Conservation (phyloP, 2,888 invertebrate species). For the Tolmerus cingulatus region DNA sequence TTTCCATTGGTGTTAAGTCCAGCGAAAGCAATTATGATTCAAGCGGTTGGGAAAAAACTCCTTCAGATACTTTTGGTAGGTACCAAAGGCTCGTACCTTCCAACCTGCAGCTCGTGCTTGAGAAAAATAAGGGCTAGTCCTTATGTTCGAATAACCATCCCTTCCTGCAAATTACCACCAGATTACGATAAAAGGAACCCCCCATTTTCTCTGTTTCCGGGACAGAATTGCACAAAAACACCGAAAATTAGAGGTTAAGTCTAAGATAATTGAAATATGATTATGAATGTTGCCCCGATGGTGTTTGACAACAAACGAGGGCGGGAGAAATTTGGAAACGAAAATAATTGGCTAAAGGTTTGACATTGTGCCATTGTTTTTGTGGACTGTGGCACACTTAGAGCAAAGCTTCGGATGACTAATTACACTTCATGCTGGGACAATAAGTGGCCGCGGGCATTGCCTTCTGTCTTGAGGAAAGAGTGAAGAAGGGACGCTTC, state of each 20-base stretch:
- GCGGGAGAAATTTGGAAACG: neutral
- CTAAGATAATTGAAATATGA: constrained; percentile 33
- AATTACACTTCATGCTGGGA: neutral
- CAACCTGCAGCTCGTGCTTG: neutral
- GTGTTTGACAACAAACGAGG: neutral
- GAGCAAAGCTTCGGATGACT: neutral
- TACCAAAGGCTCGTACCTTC: neutral
- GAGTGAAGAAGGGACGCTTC: neutral
- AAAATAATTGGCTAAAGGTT: constrained; percentile 16
- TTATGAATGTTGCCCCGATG: constrained; percentile 8
- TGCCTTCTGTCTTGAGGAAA: neutral
- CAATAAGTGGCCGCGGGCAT: neutral
- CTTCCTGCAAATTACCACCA: neutral
- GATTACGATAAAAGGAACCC: constrained; percentile 7
- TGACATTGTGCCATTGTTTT: constrained; percentile 9
- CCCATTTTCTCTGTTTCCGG: constrained; percentile 19
- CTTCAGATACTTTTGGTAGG: neutral
- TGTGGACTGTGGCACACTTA: neutral
- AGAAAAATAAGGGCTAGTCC: neutral
- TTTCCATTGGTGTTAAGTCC: neutral
- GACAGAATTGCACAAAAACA: constrained; percentile 18
- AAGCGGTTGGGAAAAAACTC: neutral
- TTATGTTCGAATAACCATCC: neutral
- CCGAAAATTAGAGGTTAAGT: constrained; percentile 33
- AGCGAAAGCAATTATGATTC: neutral